A percentile compares a stretch with the other conserved stretches of the same genome.
phyloP scores from a whole-genome alignment of 2,113 vertebrate species.

The Thunnus thynnus region DNA sequence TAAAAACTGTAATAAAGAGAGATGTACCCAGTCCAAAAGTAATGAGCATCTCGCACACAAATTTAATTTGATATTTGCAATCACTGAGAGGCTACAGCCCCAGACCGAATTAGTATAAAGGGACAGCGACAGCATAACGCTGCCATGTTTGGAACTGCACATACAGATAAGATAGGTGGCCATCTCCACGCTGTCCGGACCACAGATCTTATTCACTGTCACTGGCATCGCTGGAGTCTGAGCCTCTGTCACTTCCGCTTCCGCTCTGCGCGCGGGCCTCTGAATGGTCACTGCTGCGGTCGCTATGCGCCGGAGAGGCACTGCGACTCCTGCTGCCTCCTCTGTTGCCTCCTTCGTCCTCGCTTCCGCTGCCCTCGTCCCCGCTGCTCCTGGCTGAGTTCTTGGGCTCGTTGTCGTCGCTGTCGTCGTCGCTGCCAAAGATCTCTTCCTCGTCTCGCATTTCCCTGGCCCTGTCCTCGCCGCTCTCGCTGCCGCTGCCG shows the following conservation, averaged over 20 bases:
- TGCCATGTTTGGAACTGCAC: conserved; percentile 20
- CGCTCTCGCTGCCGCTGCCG: conserved; percentile 86
- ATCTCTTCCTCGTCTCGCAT: conserved; percentile 94
- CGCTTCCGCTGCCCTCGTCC: conserved; percentile 79
- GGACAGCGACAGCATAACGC: neutral
- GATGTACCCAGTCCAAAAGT: conserved; percentile 24
- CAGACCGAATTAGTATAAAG: neutral
- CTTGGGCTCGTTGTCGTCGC: conserved; percentile 85
- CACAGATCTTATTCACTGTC: conserved; percentile 87
- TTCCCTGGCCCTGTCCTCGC: conserved; percentile 84
- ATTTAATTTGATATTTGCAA: conserved; percentile 6
- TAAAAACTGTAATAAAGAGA: conserved; percentile 50
- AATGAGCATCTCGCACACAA: conserved; percentile 5
- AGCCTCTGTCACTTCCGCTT: conserved; percentile 86
- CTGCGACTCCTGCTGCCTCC: conserved; percentile 84
- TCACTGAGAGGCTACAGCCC: conserved; percentile 16
- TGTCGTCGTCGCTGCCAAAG: conserved; percentile 92
- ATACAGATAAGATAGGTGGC: neutral
- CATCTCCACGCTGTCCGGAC: neutral
- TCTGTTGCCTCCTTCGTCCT: conserved; percentile 79
- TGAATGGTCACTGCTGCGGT: conserved; percentile 88
- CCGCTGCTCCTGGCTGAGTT: conserved; percentile 78
- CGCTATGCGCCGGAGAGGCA: conserved; percentile 87
- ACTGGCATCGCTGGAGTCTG: conserved; percentile 88
- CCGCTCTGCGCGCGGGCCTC: conserved; percentile 84